These are phyloP conservation scores for Colletes collaris DNA, from an alignment of 2,888 invertebrate genomes.

Conservation along the genomic window DNA sequence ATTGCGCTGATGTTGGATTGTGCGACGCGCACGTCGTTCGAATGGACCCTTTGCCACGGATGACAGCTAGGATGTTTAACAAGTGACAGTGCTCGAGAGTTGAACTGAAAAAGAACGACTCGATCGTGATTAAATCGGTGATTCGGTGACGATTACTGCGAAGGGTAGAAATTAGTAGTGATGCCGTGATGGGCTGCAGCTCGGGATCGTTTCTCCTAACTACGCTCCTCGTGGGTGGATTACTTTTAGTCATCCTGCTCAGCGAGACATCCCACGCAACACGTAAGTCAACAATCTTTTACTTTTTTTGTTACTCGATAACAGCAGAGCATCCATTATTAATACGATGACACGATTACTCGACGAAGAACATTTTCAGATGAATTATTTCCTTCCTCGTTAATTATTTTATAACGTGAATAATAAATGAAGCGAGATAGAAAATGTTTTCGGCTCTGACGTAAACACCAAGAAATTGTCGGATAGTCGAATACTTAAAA, in stretches of 20 bases:
- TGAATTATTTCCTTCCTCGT: too few relatives aligned
- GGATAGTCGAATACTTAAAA: too few relatives aligned
- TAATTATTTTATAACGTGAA: too few relatives aligned
- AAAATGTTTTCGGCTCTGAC: too few relatives aligned
- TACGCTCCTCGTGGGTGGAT: conserved; percentile 76
- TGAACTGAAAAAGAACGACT: conserved; percentile 51
- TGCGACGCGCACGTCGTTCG: conserved; percentile 44
- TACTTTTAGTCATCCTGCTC: conserved; percentile 70
- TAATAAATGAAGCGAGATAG: too few relatives aligned
- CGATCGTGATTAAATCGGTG: conserved; percentile 29
- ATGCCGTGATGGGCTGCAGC: conserved; percentile 80
- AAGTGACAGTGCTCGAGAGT: conserved; percentile 55
- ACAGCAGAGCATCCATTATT: too few relatives aligned
- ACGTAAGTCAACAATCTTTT: conserved; percentile 70
- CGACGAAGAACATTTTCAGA: too few relatives aligned
- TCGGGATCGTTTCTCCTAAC: conserved; percentile 75
- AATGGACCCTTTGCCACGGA: conserved; percentile 61
- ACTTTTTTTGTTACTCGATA: too few relatives aligned
- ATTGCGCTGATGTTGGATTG: conserved; percentile 59
- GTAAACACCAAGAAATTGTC: too few relatives aligned
- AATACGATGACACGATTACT: too few relatives aligned
- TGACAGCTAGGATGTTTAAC: conserved; percentile 59
- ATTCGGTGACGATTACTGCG: conserved; percentile 63
- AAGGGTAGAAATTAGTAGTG: conserved; percentile 69
- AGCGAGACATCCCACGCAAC: conserved; percentile 73